These are phyloP conservation scores for Agonopterix arenella DNA, from an alignment of 2,888 invertebrate species.

Conservation along the genomic window DNA sequence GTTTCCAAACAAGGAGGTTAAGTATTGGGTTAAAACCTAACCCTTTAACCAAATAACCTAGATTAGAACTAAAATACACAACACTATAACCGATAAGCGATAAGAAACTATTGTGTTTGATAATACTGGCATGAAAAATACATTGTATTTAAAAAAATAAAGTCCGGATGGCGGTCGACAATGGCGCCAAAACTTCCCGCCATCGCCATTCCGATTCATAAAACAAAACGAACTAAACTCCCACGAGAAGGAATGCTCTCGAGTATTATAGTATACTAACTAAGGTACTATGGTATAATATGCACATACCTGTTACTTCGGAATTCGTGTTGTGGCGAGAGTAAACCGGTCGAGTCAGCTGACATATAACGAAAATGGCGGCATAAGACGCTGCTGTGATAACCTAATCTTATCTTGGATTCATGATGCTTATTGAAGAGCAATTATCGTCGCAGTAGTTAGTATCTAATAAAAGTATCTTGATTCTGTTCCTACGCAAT, in stretches of 20 bases:
- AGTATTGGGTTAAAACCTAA: constrained; percentile 2
- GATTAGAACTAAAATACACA: neutral
- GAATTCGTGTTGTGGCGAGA: constrained; percentile 44
- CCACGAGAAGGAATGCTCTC: constrained; percentile 43
- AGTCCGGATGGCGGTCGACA: neutral
- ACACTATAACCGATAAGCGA: neutral
- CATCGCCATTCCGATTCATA: neutral
- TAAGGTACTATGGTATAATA: constrained; percentile 19
- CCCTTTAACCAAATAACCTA: constrained; percentile 8
- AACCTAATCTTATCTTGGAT: constrained; percentile 28
- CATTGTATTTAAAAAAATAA: neutral
- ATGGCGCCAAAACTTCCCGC: constrained; percentile 24
- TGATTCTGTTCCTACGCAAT: no score
- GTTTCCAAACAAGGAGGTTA: no score
- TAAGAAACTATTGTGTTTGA: constrained; percentile 2
- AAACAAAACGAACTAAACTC: constrained; percentile 36
- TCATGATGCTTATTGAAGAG: neutral
- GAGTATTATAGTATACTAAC: constrained; percentile 17
- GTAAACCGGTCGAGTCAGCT: constrained; percentile 62
- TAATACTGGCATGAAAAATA: neutral
- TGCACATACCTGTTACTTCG: constrained; percentile 53
- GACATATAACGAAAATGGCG: constrained; percentile 51
- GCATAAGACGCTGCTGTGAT: constrained; percentile 18
- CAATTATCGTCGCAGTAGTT: no score
- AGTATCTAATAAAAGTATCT: no score